Evolutionary conservation across 35 echinoderm and acorn worm species (phyloP).

Genomic region (Apostichopus japonicus): DNA sequence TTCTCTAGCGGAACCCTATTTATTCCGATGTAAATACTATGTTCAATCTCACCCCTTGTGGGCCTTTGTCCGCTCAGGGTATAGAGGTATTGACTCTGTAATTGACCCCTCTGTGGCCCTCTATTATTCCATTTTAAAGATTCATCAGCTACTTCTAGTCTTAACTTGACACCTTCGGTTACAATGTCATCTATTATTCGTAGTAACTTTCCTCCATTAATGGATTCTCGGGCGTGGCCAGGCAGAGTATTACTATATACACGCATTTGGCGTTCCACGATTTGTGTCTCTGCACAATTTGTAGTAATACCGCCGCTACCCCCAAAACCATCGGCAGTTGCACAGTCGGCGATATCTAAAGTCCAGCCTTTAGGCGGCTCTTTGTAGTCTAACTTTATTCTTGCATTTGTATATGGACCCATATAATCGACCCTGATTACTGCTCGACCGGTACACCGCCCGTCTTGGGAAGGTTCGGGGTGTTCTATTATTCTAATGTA

Average conservation of each 20-base stretch:
- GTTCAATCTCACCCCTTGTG: constrained; percentile 74
- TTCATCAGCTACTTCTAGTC: constrained; percentile 83
- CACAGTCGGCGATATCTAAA: constrained; percentile 88
- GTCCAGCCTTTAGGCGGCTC: constrained; percentile 86
- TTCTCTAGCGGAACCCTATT: constrained; percentile 82
- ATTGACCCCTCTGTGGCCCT: constrained; percentile 54
- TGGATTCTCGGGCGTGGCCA: constrained; percentile 74
- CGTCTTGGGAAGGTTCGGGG: constrained; percentile 68
- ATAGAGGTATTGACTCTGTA: constrained; percentile 80
- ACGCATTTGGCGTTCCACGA: constrained; percentile 81
- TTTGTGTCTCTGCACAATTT: constrained; percentile 94
- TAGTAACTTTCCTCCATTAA: constrained; percentile 87
- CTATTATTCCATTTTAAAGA: constrained; percentile 89
- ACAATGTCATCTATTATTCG: constrained; percentile 92
- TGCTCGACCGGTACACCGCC: constrained; percentile 78
- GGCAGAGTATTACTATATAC: constrained; percentile 88
- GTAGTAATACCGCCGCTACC: constrained; percentile 64
- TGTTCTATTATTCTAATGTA: constrained; percentile 72
- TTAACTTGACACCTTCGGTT: constrained; percentile 63
- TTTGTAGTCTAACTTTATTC: constrained; percentile 80
- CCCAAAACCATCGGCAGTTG: constrained; percentile 87
- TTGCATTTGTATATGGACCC: constrained; percentile 78
- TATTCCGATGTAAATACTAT: constrained; percentile 85
- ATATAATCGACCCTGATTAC: constrained; percentile 82
- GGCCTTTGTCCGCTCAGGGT: constrained; percentile 78